Evolutionary conservation across 64 coral and sea anemone genomes (phyloP), one percentile per base, ranked within the genome.

Genomic region (Orbicella faveolata): DNA sequence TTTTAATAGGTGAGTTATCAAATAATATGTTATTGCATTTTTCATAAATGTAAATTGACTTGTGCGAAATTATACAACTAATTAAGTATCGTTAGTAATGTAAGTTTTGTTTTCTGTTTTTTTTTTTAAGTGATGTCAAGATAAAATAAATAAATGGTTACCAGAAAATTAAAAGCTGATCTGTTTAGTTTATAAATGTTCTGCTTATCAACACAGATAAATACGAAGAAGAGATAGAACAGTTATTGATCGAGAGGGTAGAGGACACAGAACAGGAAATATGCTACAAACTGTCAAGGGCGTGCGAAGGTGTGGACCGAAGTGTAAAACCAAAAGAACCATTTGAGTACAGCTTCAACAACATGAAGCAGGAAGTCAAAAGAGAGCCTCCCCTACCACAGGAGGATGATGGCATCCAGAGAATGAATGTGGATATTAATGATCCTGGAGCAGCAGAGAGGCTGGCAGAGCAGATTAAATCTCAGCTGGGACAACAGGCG

Each of bases 191-290:
- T 48, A 48, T 48, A 48, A 48, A 1, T 83, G 77, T 59, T 59
- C 55, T 59, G 55, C 55, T 59, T 59, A 0, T 59, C 15, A 78
- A 16, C 61, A 1, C 81, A 99, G 97, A 99, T 84, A 99, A 95
- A 61, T 95, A 93, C 52, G 97, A 99, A 61, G 97, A 99, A 85
- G 97, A 99, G 6, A 93, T 99, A 64, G 97, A 99, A 89, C 51
- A 85, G 34, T 34, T 93, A 16, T 84, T 99, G 26, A 86, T 75
- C 14, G 59, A 75, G 19, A 95, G 96, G 48, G 35, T 54, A 34
- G 21, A 21, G 36, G 91, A 96, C 81, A 72, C 86, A 79, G 97
- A 99, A 68, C 82, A 96, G 21, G 87, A 83, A 54, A 91, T 99
- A 35, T 99, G 97, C 63, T 96, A 93, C 61, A 92, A 99, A 75